Evolutionary conservation across 2,888 invertebrate species (phyloP).

Genomic region (Yponomeuta plumbellus): DNA sequence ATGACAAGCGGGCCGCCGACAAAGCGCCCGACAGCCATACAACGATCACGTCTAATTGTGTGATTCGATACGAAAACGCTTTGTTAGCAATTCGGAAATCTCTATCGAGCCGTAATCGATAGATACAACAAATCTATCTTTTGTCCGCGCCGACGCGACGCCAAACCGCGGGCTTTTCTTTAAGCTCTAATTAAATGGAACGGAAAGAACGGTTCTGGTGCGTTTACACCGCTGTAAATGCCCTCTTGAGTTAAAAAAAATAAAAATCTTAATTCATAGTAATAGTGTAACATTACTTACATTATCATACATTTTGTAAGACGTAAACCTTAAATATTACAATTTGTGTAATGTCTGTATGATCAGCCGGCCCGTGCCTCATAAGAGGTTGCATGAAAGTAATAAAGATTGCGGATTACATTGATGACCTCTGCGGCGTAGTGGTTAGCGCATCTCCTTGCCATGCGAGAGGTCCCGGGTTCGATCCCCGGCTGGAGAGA

Average conservation of each 20-base stretch:
- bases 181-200: conserved; percentile 48
- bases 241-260: neutral
- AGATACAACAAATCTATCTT: conserved; percentile 63
- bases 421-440: too few species aligned
- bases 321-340: too few species aligned
- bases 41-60: conserved; percentile 73
- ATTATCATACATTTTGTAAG: too few species aligned
- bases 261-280: too few species aligned
- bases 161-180: conserved; percentile 36
- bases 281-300: too few species aligned
- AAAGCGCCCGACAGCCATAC: conserved; percentile 59
- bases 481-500: too few species aligned
- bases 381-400: too few species aligned
- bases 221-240: neutral
- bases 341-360: too few species aligned
- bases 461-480: too few species aligned
- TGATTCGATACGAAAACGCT: conserved; percentile 73
- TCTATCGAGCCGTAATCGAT: conserved; percentile 53
- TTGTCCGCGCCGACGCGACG: conserved; percentile 46
- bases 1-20: conserved; percentile 60
- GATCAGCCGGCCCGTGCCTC: too few species aligned
- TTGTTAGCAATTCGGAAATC: conserved; percentile 66
- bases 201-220: conserved; percentile 24
- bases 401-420: too few species aligned
- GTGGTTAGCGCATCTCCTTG: too few species aligned